Base-by-base conservation (phyloP, 2,797 vertebrate genomes). In the Acanthis flammea region DNA sequence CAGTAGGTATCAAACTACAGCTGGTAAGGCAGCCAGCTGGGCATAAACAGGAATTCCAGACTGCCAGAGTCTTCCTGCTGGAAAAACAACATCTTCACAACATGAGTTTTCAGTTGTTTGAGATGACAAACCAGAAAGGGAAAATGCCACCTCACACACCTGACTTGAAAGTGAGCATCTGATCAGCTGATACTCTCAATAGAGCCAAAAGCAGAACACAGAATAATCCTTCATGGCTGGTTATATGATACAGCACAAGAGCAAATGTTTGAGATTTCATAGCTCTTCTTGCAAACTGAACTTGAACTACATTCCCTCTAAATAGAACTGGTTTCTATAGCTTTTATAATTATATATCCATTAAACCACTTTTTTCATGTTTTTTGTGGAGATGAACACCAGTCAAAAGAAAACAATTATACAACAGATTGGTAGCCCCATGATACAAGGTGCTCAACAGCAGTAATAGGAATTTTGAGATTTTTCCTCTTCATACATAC, bases 1-100 rank as follows among this genome's bases (percentile, higher is more conserved):
- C 90, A 93, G 91, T 95, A 96, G 95, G 95, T 95, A 96, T 95
- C 84, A 96, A 95, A 94, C 62, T 90, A 86, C 92, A 97, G 86
- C 89, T 97, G 88, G 81, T 83, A 95, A 94, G 78, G 71, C 96
- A 96, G 58, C 15, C 80, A 96, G 82, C 60, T 82, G 96, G 91
- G 60, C 45, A 31, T 95, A 91, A 96, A 97, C n/a, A 45, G 87
- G 82, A 88, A 96, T 88, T 96, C 68, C 90, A 44, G 62, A 41
- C 45, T 91, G 54, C 23, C 87, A 88, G 86, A 80, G 47, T 28
- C 15, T 67, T 95, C 39, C 79, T 96, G 85, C 33, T 92, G 92
- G 74, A 93, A 86, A 94, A 35, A 80, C 24, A 78, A n/a, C 66
- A 48, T 62, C 65, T 61, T 45, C 87, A 75, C 41, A 90, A 62